These are phyloP conservation scores for Ginglymostoma cirratum DNA, from an alignment of 2,113 vertebrate species.

Conservation along the genomic window DNA sequence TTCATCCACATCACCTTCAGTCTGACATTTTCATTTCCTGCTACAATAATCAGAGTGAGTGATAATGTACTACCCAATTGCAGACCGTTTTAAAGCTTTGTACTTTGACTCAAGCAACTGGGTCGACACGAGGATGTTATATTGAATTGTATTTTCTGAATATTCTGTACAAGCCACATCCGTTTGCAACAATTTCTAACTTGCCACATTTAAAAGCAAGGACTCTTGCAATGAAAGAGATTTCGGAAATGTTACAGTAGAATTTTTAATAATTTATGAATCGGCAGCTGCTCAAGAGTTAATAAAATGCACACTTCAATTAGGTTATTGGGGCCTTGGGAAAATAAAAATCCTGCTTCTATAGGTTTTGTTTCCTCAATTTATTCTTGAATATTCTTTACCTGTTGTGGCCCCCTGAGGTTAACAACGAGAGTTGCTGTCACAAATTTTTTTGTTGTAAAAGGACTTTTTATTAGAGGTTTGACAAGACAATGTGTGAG, in stretches of 20 bases:
- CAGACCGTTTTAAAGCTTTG: not conserved
- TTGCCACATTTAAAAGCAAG: not conserved
- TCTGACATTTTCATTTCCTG: not conserved
- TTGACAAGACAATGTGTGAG: not conserved
- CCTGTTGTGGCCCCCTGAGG: constrained; percentile 20
- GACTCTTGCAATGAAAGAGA: not conserved
- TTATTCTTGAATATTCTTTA: constrained; percentile 28
- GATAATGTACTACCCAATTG: not conserved
- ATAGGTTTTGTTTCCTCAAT: constrained; percentile 16
- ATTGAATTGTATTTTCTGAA: not conserved
- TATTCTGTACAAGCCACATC: not conserved
- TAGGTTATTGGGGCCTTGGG: not conserved
- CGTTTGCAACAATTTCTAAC: not conserved
- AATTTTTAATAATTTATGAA: constrained; percentile 27
- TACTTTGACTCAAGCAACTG: not conserved
- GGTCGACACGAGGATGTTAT: not conserved
- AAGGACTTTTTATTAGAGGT: constrained; percentile 3
- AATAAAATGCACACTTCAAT: constrained; percentile 27
- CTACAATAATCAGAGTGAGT: not conserved
- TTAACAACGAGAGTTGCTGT: constrained; percentile 7
- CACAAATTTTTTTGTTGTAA: not conserved
- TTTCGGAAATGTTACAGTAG: constrained; percentile 27
- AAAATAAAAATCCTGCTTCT: constrained; percentile 13
- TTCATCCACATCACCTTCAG: too few relatives aligned
- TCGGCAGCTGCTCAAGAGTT: not conserved